phyloP scores from a whole-genome alignment of 2,797 vertebrate species.

The Nasua narica region DNA sequence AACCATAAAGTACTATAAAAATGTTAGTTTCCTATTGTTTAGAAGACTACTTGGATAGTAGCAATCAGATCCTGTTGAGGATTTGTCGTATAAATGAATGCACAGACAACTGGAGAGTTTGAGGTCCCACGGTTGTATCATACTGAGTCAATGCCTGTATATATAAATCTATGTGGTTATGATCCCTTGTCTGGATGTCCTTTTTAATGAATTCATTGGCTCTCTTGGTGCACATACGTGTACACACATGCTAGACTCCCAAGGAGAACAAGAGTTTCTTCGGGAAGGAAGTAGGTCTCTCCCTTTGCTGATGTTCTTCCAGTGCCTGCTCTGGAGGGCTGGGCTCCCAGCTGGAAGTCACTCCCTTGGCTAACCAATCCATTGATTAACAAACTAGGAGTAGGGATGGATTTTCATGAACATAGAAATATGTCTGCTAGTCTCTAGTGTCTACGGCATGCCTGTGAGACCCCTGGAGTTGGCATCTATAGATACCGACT shows the following conservation, averaged over 20 bases:
- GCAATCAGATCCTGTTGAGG: background rate
- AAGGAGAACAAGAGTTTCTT: background rate
- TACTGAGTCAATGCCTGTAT: background rate
- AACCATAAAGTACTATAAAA: background rate
- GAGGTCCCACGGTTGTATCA: background rate
- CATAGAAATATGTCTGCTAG: background rate
- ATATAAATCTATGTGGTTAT: background rate
- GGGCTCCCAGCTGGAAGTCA: background rate
- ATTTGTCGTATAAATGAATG: background rate
- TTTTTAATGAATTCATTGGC: background rate
- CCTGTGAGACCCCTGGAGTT: background rate
- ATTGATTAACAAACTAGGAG: background rate
- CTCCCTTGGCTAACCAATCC: background rate
- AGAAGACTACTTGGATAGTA: background rate
- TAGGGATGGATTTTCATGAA: background rate
- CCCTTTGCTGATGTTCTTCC: background rate
- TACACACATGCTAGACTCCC: background rate
- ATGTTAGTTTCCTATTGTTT: background rate
- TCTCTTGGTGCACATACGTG: background rate
- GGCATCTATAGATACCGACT: rapidly evolving
- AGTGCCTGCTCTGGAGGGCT: background rate
- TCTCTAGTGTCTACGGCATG: background rate
- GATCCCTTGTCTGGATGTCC: background rate
- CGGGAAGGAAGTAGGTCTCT: background rate
- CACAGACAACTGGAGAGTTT: background rate